phyloP scores from a whole-genome alignment of 2,888 invertebrate genomes.

The Aplocera efformata region DNA sequence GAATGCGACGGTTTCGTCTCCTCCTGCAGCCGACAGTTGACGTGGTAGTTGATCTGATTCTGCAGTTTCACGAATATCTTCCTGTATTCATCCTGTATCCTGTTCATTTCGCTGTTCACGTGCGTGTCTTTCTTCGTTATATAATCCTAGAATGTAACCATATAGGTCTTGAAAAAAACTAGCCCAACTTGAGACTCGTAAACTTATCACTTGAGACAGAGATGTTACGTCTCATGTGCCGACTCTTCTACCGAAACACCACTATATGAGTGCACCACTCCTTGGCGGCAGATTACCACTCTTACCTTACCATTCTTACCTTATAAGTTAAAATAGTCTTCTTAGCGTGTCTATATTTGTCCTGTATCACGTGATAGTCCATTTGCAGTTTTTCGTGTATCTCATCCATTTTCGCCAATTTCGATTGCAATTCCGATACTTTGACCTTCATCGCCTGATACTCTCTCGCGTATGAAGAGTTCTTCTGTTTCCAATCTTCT shows the following conservation, averaged over 20 bases:
- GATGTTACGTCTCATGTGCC: too few relatives aligned
- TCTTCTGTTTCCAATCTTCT: slow-evolving; percentile 57
- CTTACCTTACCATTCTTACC: slow-evolving; percentile 59
- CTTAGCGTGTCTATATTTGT: slow-evolving; percentile 83
- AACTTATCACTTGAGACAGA: too few relatives aligned
- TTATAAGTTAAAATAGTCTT: slow-evolving; percentile 83
- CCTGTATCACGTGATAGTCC: slow-evolving; percentile 73
- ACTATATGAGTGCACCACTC: too few relatives aligned
- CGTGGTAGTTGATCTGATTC: slow-evolving; percentile 69
- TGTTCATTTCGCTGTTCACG: slow-evolving; percentile 81
- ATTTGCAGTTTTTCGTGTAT: slow-evolving; percentile 51
- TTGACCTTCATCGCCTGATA: slow-evolving; percentile 63
- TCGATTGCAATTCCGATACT: slow-evolving; percentile 62
- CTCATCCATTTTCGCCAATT: slow-evolving; percentile 65
- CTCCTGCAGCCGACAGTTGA: slow-evolving; percentile 65
- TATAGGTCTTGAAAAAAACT: neutral
- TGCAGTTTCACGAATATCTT: slow-evolving; percentile 77
- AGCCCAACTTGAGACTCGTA: too few relatives aligned
- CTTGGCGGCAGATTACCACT: too few relatives aligned
- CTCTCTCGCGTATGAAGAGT: slow-evolving; percentile 50
- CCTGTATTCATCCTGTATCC: slow-evolving; percentile 82
- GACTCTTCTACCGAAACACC: too few relatives aligned
- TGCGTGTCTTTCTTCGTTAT: slow-evolving; percentile 83
- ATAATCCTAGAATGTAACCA: slow-evolving; percentile 62
- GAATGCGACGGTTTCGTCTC: slow-evolving; percentile 46